Base-by-base conservation (phyloP, 2,113 vertebrate species). In the Chloebia gouldiae region DNA sequence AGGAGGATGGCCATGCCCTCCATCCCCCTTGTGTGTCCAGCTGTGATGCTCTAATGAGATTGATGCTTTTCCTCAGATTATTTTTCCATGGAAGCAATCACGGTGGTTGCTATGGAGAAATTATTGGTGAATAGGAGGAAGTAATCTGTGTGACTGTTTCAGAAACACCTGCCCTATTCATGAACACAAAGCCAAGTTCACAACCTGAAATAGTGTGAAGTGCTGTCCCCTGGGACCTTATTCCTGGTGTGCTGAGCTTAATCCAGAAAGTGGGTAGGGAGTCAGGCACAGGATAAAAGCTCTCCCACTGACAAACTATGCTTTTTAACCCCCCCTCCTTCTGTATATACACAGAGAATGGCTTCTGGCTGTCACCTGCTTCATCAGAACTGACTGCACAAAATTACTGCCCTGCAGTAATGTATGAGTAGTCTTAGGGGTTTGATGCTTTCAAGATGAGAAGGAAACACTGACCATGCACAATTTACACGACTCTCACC, bases 91-190 rank as follows among this genome's bases (percentile, higher is more conserved):
- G 54, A 54, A 76, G 90, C 73, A 69, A 16, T 70, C 71, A 5
- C 0, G 5, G 54, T 21, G 75, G 94, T 96, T 91, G 85, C 93
- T 57, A 94, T 90, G 87, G 90, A 54, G 90, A 90, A 72, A 47
- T 51, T 37, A 54, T 6, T 91, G 0, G 20, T 93, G 92, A 96
- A 96, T 88, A 89, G 90, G 76, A 90, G 94, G 95, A 95, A 93
- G 82, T 93, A 81, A 82, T 88, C 75, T 63, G 91, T 42, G 59
- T 53, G 63, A 39, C 49, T 50, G 66, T 72, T 92, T 33, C 39
- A 70, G 49, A 72, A 91, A 73, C 90, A 91, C 94, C 93, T 95
- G 94, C 95, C 47, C 94, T 78, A 59, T 84, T 96, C 86, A 93
- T 1, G 1, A 81, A 86, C 72, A 86, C 92, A 94, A 96, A 96